Base-by-base conservation (phyloP, 1,140 invertebrate species). In the Drosophila parabipectinata region DNA sequence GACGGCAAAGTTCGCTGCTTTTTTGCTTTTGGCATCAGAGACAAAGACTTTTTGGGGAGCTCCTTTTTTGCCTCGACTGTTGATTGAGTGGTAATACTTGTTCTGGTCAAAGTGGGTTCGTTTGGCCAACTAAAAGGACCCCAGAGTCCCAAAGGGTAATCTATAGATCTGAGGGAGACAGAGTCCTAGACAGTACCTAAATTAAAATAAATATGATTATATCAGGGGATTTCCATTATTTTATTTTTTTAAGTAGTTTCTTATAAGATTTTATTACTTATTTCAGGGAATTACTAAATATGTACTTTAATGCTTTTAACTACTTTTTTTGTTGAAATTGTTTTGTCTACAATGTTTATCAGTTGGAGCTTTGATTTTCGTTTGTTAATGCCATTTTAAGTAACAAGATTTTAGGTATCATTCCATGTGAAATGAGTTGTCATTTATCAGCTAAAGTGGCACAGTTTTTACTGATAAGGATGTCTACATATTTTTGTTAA, bases 1-100 rank as follows among this genome's bases (percentile, higher is more conserved):
- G 82, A 82, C 83, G 78, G 82, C 82, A 87, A 77, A 87, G 69
- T 87, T 87, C 52, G 71, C 82, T 51, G 82, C 52, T 63, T 84
- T 85, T 84, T 69, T 50, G 30, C 45, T 15, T 30, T 44, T 18
- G 26, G 32, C 51, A 47, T 59, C 59, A 79, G 69, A 87, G 69
- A 87, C 78, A 87, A 75, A 87, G 82, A 78, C 72, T 73, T 85
- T 69, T 68, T 48, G 61, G 55, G 56, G 58, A 64, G 53, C 54
- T 80, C 51, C 48, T 18, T 44, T 64, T 56, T 55, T 63, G 47
- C 18, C 47, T 63, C 66, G 61, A 66, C 54, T 64, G 12, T 59
- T 87, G 74, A 87, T 85, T 85, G 81, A 85, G 81, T 81, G 68
- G 73, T 72, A 55, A 80, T 85, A 60, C 72, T 72, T 56, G 66